These are phyloP conservation scores for Dendrocopos noguchii DNA, from an alignment of 2,113 vertebrate species.

Conservation along the genomic window DNA sequence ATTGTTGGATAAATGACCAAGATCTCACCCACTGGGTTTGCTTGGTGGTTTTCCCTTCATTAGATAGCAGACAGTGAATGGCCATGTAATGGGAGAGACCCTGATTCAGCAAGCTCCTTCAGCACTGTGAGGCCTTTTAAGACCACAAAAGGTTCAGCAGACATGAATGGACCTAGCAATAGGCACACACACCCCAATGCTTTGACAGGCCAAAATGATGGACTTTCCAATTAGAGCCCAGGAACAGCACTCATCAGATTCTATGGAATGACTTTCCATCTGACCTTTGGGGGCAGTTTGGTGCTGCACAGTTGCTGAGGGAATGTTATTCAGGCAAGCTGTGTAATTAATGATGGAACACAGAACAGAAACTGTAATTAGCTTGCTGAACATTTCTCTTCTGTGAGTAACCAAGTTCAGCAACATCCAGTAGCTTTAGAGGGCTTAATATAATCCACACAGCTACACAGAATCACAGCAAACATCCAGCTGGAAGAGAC, in stretches of 20 bases:
- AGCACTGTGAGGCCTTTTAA: neutral
- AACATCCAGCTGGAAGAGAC: no score
- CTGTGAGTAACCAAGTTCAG: neutral
- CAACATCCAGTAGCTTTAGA: neutral
- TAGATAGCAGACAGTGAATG: neutral
- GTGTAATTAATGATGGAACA: neutral
- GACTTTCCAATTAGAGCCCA: conserved; percentile 14
- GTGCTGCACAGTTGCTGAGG: neutral
- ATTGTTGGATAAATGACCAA: neutral
- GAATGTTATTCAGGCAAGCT: neutral
- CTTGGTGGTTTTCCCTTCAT: neutral
- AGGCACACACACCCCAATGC: neutral
- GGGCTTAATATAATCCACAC: neutral
- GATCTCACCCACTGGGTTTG: neutral
- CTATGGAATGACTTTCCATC: neutral
- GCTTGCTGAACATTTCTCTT: neutral
- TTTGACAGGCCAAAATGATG: neutral
- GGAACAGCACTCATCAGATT: conserved; percentile 1
- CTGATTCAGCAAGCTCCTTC: conserved; percentile 21
- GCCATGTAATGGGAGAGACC: neutral
- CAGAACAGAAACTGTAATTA: neutral
- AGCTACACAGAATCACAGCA: no score
- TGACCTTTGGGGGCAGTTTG: conserved; percentile 25
- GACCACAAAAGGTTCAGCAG: neutral
- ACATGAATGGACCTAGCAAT: neutral